Evolutionary conservation across 2,797 vertebrate genomes (phyloP).

Genomic region (Poeciliopsis gracilis): DNA sequence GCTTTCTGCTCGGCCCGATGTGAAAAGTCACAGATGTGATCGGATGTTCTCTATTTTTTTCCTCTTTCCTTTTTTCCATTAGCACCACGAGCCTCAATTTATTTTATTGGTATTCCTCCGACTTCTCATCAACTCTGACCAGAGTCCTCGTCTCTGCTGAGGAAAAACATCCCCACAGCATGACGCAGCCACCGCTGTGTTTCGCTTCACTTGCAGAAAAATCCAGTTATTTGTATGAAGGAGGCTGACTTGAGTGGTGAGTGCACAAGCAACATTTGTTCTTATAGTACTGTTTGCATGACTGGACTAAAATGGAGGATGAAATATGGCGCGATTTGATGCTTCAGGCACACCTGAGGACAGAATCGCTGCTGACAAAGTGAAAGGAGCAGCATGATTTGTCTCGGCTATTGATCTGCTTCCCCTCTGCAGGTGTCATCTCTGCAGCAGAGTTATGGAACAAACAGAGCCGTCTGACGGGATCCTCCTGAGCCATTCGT

Average conservation of each 20-base stretch:
- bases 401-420: conserved; percentile 36
- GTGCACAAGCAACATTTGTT: neutral
- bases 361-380: neutral
- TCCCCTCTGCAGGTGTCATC: conserved; percentile 14
- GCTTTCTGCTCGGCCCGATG: conserved; percentile 27
- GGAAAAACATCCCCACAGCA: neutral
- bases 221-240: neutral
- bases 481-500: conserved; percentile 47
- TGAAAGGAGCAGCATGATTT: neutral
- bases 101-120: neutral
- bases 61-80: neutral
- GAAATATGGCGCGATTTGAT: neutral
- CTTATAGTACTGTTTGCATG: too few species aligned
- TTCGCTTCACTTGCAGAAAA: neutral
- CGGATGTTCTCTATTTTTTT: neutral
- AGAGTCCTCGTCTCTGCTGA: neutral
- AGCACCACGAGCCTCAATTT: neutral
- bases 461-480: conserved; percentile 40
- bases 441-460: conserved; percentile 48
- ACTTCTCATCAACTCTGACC: neutral
- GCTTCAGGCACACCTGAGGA: conserved; percentile 10
- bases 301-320: neutral
- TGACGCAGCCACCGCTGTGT: neutral
- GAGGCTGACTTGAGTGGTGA: neutral
- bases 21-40: conserved; percentile 9